These are phyloP conservation scores for Steinernema hermaphroditum DNA, from an alignment of 2,888 invertebrate genomes.

Conservation along the genomic window DNA sequence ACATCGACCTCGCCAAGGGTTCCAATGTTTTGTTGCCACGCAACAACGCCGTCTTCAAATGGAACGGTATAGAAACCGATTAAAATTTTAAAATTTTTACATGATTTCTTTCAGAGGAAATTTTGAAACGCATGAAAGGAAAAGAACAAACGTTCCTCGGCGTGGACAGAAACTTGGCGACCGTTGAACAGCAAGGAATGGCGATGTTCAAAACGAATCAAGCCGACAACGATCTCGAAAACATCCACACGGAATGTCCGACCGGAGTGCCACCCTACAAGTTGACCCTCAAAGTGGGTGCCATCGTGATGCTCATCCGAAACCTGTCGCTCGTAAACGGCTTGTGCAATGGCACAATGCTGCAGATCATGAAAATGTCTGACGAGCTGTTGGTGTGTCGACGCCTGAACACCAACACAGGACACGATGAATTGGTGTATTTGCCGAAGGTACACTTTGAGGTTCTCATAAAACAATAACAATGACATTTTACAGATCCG, in stretches of 20 bases:
- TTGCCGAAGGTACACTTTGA: neutral
- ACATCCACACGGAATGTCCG: neutral
- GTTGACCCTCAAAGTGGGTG: slow-evolving; percentile 32
- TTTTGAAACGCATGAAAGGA: neutral
- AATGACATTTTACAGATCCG: neutral
- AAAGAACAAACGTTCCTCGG: neutral
- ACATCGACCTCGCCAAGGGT: neutral
- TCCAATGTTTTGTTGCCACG: neutral
- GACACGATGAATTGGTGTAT: neutral
- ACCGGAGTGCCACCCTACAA: slow-evolving; percentile 7
- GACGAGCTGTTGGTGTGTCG: slow-evolving; percentile 17
- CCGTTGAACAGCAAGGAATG: neutral
- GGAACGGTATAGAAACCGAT: neutral
- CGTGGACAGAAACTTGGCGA: neutral
- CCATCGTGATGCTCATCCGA: slow-evolving; percentile 30
- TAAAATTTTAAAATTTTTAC: neutral
- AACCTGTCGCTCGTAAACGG: slow-evolving; percentile 32
- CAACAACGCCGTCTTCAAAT: neutral
- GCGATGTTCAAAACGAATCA: neutral
- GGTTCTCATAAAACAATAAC: neutral
- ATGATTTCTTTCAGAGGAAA: neutral
- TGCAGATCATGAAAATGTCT: slow-evolving; percentile 37
- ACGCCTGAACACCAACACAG: neutral
- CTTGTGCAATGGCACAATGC: slow-evolving; percentile 34
- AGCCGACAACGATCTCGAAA: neutral